Base-by-base conservation (phyloP, 2,797 vertebrate species). In the Aplochiton taeniatus region DNA sequence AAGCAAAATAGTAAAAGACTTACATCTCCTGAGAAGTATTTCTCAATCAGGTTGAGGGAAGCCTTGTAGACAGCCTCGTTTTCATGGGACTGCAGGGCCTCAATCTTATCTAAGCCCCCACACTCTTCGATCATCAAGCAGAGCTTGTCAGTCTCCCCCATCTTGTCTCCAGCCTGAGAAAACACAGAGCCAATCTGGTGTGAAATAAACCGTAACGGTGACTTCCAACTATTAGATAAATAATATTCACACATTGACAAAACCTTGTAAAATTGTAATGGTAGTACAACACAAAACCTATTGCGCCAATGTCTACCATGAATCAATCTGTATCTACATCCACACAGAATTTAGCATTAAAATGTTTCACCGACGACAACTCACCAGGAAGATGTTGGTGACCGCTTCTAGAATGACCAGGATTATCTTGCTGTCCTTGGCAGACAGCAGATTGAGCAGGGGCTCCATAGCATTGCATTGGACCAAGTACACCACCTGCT, bases 341-440 rank as follows among this genome's bases (percentile, higher is more conserved):
- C 31, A 31, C 31, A 31, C 31, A 31, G 12, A 17, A n/a, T 14
- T 20, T 6, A 48, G 12, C 17, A n/a, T 14, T 20, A 7, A 48
- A 49, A 16, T 12, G 7, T 1, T 18, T 41, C 3, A 46, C 16
- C n/a, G n/a, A 50, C 11, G 43, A 18, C 43, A 13, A 79, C 85
- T 41, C 90, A 98, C 96, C 92, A 93, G 69, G 69, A 98, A 96
- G 56, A 98, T 95, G 74, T 97, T 98, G 59, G 78, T 85, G 89
- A 98, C 73, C 13, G 95, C 95, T 82, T 97, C 95, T 78, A 98
- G 77, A 80, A 97, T 95, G 72, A 98, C 93, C 9, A 96, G 84
- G 65, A 98, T 79, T 9, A 93, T 95, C 83, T 95, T 98, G 83
- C 91, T 91, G 66, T 98, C 97, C 77, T 96, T 97, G 4, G 84